Evolutionary conservation across 2,113 vertebrate genomes (phyloP).

Genomic region (Smithornis capensis): DNA sequence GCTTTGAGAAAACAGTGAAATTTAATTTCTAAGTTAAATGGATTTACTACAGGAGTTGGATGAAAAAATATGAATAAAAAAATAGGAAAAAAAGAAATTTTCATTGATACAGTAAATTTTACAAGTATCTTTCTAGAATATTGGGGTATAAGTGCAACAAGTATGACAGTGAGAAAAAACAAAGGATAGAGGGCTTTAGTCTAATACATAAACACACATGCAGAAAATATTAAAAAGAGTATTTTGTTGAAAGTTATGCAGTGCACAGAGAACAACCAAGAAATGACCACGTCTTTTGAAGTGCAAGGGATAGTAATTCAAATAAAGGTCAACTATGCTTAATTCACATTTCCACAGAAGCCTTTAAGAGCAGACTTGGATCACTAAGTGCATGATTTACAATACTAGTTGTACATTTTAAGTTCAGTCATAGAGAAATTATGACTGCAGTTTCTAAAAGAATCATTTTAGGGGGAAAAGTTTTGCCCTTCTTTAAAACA

Average conservation of each 20-base stretch:
- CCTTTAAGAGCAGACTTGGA: not conserved
- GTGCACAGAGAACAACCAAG: rapidly evolving
- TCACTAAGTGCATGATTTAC: not conserved
- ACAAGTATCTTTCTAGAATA: not conserved
- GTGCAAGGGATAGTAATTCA: not conserved
- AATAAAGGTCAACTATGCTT: not conserved
- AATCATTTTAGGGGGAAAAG: not conserved
- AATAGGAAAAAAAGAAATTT: not conserved
- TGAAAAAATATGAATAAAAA: not conserved
- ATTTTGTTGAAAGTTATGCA: not conserved
- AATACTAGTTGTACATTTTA: not conserved
- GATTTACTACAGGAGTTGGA: not conserved
- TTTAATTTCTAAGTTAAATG: not conserved
- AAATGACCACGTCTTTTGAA: not conserved
- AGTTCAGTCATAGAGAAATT: not conserved
- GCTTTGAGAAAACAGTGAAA: not conserved
- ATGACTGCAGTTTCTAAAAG: not conserved
- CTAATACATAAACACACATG: not conserved
- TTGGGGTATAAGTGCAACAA: not conserved
- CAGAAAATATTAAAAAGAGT: not conserved
- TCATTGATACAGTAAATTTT: not conserved
- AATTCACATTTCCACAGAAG: not conserved
- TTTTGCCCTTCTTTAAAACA: not conserved
- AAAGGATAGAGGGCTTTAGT: not conserved
- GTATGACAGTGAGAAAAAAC: not conserved